Base-by-base conservation (phyloP, 2,888 invertebrate genomes). In the Pammene aurita region DNA sequence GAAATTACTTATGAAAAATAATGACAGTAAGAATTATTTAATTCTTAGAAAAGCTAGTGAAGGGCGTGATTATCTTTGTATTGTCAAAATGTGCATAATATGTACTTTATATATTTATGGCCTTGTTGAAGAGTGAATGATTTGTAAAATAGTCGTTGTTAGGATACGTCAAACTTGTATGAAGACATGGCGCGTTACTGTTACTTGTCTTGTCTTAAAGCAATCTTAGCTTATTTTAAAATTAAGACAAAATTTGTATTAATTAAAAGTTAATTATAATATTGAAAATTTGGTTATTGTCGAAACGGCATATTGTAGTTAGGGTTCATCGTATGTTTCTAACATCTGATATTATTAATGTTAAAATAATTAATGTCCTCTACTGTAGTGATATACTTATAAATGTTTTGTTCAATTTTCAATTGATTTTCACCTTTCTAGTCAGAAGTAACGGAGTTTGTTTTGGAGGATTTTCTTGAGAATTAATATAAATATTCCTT, bases 401-500 rank as follows among this genome's bases (percentile, higher is more conserved):
- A 83, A 81, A 83, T 73, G 77, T 83, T 87, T 71, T 70, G 85
- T 89, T 81, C 52, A 72, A 88, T 91, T 82, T 84, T 74, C 76
- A 75, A 78, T 85, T 87, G 65, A 75, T 83, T 90, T 90, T 84
- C 79, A 87, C 84, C 80, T 87, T 92, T 91, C 86, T 88, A 81
- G 91, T 89, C 92, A 88, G 79, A 84, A 92, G 92, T 92, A 92
- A 89, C 88, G 88, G 84, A 79, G 78, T 76, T 80, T 76, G 81
- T 75, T 80, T 70, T 79, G 78, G 81, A 79, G 78, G 79, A 81
- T 81, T 82, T 84, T 81, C 77, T 14, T 64, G 57, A 50, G 50
- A 66, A 48, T 10, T 5, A 57, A 54, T 26, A 13, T 13, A 26
- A 18, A 11, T 4, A 44, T n/a, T 44, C 2, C 11, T 44, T n/a